Conservation (phyloP, 2,113 vertebrate genomes). For the Pelvicachromis taeniatus region DNA sequence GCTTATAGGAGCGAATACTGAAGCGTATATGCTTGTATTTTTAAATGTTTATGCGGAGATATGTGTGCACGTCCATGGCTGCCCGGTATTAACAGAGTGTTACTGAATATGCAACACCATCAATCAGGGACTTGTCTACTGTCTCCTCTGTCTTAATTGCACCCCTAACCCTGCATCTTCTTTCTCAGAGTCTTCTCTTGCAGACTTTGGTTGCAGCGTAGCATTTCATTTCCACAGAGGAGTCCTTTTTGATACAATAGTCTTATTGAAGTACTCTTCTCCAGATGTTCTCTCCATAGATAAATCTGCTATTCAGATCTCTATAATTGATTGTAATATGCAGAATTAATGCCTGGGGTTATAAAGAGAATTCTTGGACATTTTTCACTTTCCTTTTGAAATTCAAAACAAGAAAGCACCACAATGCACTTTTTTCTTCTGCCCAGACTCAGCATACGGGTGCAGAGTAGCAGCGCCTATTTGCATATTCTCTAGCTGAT, state of each 20-base stretch:
- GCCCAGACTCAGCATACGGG: constrained; percentile 40
- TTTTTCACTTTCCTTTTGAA: constrained; percentile 70
- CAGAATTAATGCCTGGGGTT: constrained; percentile 73
- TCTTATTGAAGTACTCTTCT: constrained; percentile 72
- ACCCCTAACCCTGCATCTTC: constrained; percentile 47
- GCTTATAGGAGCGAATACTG: neutral
- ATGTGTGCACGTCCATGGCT: neutral
- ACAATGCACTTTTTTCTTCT: constrained; percentile 58
- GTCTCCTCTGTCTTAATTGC: constrained; percentile 58
- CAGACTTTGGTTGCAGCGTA: constrained; percentile 34
- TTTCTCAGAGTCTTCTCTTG: constrained; percentile 14
- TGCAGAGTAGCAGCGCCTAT: constrained; percentile 41
- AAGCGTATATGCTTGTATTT: neutral
- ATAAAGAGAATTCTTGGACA: constrained; percentile 68
- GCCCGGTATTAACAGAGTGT: neutral
- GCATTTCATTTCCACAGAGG: constrained; percentile 46
- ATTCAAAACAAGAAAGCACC: constrained; percentile 65
- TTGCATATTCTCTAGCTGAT: constrained; percentile 65
- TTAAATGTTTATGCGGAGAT: constrained; percentile 15
- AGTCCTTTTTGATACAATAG: constrained; percentile 69
- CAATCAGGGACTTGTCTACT: constrained; percentile 40
- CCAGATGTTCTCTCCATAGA: constrained; percentile 73
- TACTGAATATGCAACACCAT: constrained; percentile 39
- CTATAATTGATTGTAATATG: constrained; percentile 77
- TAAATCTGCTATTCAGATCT: constrained; percentile 73